Evolutionary conservation across 2,113 vertebrate genomes (phyloP).

Genomic region (Grantiella picta): DNA sequence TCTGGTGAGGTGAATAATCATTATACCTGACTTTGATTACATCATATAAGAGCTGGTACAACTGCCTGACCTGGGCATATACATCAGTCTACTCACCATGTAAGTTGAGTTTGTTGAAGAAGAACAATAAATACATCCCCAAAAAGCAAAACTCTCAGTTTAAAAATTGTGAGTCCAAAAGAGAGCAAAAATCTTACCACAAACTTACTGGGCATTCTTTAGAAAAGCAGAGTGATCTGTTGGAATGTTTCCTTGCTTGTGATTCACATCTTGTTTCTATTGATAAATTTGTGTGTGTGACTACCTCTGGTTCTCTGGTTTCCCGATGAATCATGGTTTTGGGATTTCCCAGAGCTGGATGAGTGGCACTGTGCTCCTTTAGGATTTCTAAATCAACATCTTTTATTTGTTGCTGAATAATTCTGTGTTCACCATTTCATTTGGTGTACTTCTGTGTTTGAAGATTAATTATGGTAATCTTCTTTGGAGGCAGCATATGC

Average conservation of each 20-base stretch:
- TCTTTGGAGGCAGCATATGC: background rate
- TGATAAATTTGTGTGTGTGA: background rate
- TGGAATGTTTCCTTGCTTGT: background rate
- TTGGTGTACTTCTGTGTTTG: background rate
- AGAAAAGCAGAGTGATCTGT: background rate
- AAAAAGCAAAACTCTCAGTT: background rate
- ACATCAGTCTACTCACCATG: too few species aligned
- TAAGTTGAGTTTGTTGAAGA: background rate
- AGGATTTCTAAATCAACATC: background rate
- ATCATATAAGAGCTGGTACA: background rate
- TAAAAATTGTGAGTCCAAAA: background rate
- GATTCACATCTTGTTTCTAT: background rate
- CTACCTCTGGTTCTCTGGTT: background rate
- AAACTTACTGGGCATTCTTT: background rate
- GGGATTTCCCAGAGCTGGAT: background rate
- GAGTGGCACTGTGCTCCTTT: background rate
- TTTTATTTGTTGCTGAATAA: background rate
- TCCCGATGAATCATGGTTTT: accelerated
- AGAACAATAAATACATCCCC: background rate
- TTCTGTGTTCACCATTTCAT: background rate
- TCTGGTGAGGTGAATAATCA: background rate
- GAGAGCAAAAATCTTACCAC: background rate
- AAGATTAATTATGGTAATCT: background rate
- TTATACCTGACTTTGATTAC: background rate
- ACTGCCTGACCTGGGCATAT: background rate